Evolutionary conservation across 2,113 vertebrate species (phyloP), one percentile per base, ranked within the genome.

Genomic region (Labeo catla): DNA sequence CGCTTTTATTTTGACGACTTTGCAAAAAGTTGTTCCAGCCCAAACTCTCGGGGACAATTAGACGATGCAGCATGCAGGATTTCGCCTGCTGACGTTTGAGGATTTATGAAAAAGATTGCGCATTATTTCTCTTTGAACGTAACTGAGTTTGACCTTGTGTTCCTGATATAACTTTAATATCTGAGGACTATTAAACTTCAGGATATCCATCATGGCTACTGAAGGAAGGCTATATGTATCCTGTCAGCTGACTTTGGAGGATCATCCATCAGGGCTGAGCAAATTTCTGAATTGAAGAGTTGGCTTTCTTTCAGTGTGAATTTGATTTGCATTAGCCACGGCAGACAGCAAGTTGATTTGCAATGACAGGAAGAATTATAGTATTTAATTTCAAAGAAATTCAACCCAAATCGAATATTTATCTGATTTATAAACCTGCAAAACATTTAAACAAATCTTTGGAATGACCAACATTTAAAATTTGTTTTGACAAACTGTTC

Each of bases 11-110:
- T 76, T n/a, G 57, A 83, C 61, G 81, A 76, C 13, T 89, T 68
- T 78, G 78, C 88, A 86, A 65, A 87, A 84, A 86, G 45, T 76
- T 76, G 85, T 87, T 84, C 87, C 83, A 74, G 70, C 11, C 8
- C 85, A 79, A 65, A 84, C 16, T 81, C 68, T 78, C n/a, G 28
- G 39, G 59, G 59, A 47, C 79, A 66, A 6, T 81, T 43, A n/a
- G 19, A 80, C 6, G 6, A 2, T 43, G 34, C 76, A 39, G 76
- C 36, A 78, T 57, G 34, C 34, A 12, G 36, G 21, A 80, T 80
- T 80, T 80, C 15, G 5, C 76, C 34, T 59, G 34, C 28, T 15
- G 57, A 73, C 16, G 1, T 76, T 76, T 76, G 36, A 45, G 34
- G 70, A 73, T 73, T 43, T 73, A 45, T 73, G 68, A 72, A 73